These are phyloP conservation scores for Phthorimaea operculella DNA, from an alignment of 1,140 invertebrate species.

Conservation along the genomic window DNA sequence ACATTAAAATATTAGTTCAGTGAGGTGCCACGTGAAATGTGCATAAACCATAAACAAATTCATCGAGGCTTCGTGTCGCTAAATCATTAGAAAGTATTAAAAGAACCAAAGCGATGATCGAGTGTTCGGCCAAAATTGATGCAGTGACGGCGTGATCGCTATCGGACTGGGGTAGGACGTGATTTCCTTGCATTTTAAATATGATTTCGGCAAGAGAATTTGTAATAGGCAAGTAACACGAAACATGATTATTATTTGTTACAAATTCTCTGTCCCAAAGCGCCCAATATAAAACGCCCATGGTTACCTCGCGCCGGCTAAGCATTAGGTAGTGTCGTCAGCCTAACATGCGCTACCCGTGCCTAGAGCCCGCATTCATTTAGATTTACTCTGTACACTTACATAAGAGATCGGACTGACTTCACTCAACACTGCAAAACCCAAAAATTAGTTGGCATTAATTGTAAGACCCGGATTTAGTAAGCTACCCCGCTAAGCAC, in stretches of 20 bases:
- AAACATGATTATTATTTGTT: conserved; percentile 13
- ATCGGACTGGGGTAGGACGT: conserved; percentile 25
- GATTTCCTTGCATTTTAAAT: conserved; percentile 6
- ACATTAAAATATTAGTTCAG: conserved; percentile 11
- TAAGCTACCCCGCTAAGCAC: conserved; percentile 29
- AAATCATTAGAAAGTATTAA: conserved; percentile 20
- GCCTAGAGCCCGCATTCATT: conserved; percentile 57
- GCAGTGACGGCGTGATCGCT: conserved; percentile 44
- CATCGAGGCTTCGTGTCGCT: conserved; percentile 19
- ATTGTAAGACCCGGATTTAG: conserved; percentile 32
- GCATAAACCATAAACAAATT: conserved; percentile 27
- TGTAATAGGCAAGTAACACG: conserved; percentile 7
- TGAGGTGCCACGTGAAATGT: conserved; percentile 28
- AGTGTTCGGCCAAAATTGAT: conserved; percentile 44
- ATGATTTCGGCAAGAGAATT: conserved; percentile 17
- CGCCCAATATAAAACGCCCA: background rate
- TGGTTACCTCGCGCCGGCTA: conserved; percentile 10
- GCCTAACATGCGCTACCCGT: conserved; percentile 58
- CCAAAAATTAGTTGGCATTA: conserved; percentile 63
- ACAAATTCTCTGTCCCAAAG: conserved; percentile 30
- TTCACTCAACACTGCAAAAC: conserved; percentile 65
- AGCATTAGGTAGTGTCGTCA: conserved; percentile 53
- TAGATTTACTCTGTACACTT: conserved; percentile 55
- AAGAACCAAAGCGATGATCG: conserved; percentile 50
- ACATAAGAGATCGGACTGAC: conserved; percentile 55